These are phyloP conservation scores for Poecilia gillii DNA, from an alignment of 2,797 vertebrate genomes.

Conservation along the genomic window DNA sequence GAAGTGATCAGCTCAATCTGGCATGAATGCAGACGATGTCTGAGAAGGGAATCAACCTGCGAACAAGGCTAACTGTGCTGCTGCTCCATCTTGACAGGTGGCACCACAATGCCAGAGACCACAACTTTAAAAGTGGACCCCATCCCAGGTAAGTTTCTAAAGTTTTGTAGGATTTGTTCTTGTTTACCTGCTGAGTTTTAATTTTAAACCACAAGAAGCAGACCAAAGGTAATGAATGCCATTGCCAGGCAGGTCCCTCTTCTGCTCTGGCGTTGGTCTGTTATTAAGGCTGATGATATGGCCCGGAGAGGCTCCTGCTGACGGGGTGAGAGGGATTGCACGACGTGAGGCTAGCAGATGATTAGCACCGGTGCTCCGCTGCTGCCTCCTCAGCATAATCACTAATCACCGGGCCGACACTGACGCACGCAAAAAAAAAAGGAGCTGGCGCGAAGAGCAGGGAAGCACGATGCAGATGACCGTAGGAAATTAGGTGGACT, in stretches of 20 bases:
- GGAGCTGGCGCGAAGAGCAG: constrained; percentile 18
- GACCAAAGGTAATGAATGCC: constrained; percentile 44
- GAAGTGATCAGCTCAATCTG: constrained; percentile 9
- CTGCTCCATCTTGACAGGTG: constrained; percentile 65
- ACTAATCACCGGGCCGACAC: constrained; percentile 73
- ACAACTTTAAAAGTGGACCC: constrained; percentile 73
- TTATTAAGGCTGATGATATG: constrained; percentile 71
- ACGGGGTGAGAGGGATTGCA: constrained; percentile 60
- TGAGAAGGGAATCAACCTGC: not conserved
- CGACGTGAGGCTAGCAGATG: constrained; percentile 60
- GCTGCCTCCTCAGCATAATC: constrained; percentile 81
- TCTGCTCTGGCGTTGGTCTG: constrained; percentile 57
- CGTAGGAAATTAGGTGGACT: constrained; percentile 57
- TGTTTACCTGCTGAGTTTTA: constrained; percentile 18
- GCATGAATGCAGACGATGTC: constrained; percentile 34
- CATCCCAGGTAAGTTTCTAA: constrained; percentile 71
- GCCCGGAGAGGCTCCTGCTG: constrained; percentile 57
- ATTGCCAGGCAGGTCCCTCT: constrained; percentile 14
- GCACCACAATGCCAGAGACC: constrained; percentile 69
- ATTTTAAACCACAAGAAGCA: constrained; percentile 22
- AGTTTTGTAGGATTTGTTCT: not conserved
- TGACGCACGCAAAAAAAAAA: constrained; percentile 15
- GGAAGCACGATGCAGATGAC: constrained; percentile 56
- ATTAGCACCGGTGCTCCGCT: constrained; percentile 74
- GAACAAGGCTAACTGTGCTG: constrained; percentile 25